Conservation (phyloP, 2,797 vertebrate species). For the Crocodylus rhombifer region DNA sequence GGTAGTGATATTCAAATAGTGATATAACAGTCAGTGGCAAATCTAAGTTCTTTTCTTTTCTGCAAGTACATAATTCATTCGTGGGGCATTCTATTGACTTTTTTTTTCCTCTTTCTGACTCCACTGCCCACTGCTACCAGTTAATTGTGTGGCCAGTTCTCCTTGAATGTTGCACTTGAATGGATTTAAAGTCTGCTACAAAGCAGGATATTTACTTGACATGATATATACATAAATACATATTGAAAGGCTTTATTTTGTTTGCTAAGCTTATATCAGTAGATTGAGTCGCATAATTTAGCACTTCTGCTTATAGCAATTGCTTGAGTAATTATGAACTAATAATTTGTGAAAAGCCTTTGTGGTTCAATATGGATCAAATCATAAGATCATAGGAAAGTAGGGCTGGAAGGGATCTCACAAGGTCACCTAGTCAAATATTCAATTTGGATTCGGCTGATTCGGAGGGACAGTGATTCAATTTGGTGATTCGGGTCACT, state of each 20-base stretch:
- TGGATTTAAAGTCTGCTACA: not conserved
- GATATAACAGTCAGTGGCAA: not conserved
- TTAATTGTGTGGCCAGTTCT: not conserved
- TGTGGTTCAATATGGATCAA: not conserved
- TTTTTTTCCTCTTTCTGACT: not conserved
- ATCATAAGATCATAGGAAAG: too few relatives aligned
- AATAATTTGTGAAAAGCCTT: not conserved
- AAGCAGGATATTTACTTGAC: accelerated
- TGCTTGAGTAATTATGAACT: not conserved
- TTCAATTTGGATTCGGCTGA: too few relatives aligned
- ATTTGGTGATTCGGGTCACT: too few relatives aligned
- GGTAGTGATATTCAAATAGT: not conserved
- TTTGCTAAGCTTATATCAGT: not conserved
- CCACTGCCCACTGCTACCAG: accelerated
- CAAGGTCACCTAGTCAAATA: too few relatives aligned
- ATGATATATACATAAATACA: not conserved
- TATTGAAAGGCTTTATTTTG: not conserved
- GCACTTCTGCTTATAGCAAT: not conserved
- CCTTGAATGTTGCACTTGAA: not conserved
- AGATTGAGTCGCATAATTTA: not conserved
- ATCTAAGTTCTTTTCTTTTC: not conserved
- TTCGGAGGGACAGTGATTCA: too few relatives aligned
- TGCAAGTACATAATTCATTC: not conserved
- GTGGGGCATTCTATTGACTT: not conserved
- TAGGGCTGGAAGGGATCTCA: too few relatives aligned